phyloP scores from a whole-genome alignment of 2,797 vertebrate species.

The Trematomus bernacchii region DNA sequence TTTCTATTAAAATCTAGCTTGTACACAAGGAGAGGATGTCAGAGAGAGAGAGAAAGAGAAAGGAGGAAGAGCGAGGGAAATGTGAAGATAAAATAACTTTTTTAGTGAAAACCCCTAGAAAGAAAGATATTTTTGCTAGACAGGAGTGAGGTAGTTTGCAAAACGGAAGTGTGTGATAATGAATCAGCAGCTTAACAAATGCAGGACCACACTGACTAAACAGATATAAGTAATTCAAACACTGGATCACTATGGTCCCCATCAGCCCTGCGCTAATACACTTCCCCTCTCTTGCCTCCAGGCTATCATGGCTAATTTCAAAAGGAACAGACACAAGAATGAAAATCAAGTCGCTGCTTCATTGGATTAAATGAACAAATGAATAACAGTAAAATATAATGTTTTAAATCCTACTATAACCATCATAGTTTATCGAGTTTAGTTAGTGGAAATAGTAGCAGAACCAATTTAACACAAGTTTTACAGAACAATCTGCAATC shows the following conservation, averaged over 20 bases:
- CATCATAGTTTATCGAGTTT: too few species aligned
- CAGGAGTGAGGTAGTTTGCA: background rate
- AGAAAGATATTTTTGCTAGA: background rate
- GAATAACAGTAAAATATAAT: background rate
- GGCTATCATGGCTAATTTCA: conserved; percentile 53
- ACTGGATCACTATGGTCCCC: conserved; percentile 57
- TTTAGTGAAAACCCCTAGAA: background rate
- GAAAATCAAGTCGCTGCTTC: conserved; percentile 48
- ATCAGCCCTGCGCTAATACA: conserved; percentile 62
- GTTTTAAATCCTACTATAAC: too few species aligned
- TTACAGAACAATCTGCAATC: too few species aligned
- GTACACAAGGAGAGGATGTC: conserved; percentile 40
- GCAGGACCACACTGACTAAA: conserved; percentile 39
- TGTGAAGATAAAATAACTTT: background rate
- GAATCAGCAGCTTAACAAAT: conserved; percentile 48
- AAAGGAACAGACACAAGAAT: conserved; percentile 48
- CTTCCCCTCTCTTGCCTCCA: conserved; percentile 24
- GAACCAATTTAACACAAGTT: too few species aligned
- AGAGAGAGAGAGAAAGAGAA: conserved; percentile 25
- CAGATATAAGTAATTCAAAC: conserved; percentile 66
- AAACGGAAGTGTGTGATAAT: conserved; percentile 24
- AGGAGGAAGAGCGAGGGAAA: background rate
- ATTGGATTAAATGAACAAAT: conserved; percentile 43
- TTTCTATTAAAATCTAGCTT: conserved; percentile 79
- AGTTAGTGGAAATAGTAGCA: too few species aligned